Conservation (phyloP, 2,113 vertebrate genomes). For the Cryptoleucopteryx plumbea region DNA sequence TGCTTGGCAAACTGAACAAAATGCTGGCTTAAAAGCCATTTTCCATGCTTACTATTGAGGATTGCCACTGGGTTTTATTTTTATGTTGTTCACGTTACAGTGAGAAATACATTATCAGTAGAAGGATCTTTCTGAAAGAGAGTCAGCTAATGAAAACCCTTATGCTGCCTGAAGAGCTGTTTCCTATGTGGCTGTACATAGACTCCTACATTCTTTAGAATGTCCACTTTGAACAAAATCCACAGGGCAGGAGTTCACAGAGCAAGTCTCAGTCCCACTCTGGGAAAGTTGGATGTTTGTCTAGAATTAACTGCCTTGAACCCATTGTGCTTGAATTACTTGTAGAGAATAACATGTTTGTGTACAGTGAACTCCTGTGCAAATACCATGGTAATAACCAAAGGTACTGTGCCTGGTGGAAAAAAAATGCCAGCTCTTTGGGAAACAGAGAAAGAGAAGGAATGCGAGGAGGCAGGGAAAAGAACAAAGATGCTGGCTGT, state of each 20-base stretch:
- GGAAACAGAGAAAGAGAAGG: background rate
- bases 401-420: background rate
- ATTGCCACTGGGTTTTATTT: background rate
- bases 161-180: background rate
- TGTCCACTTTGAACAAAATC: background rate
- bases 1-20: background rate
- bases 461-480: background rate
- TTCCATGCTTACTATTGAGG: background rate
- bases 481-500: background rate
- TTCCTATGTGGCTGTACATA: background rate
- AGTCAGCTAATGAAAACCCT: background rate
- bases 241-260: background rate
- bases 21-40: background rate
- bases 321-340: background rate
- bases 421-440: background rate
- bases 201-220: background rate
- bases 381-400: background rate
- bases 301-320: background rate
- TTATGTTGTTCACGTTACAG: background rate
- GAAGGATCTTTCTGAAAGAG: background rate
- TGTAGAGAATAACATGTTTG: background rate
- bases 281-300: background rate
- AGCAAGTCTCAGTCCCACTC: background rate
- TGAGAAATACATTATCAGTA: background rate
- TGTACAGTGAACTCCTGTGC: background rate